Evolutionary conservation across 1,140 invertebrate species (phyloP).

Genomic region (Zaprionus ornatus): DNA sequence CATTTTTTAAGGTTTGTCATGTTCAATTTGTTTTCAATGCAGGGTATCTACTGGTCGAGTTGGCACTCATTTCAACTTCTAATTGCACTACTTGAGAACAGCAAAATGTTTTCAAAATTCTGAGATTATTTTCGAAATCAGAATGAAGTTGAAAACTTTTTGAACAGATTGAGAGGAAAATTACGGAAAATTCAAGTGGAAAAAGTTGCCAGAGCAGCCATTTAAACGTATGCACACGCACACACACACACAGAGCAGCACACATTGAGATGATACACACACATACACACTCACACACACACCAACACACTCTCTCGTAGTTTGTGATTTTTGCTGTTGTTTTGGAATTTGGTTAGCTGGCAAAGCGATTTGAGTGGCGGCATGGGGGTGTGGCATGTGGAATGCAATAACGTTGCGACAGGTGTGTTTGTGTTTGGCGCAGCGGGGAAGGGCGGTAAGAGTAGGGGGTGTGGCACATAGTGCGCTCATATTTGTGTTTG

Average conservation of each 20-base stretch:
- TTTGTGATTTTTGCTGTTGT: neutral
- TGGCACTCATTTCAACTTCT: neutral
- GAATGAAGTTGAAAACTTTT: neutral
- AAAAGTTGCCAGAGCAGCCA: too few species aligned
- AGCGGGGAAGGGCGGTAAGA: neutral
- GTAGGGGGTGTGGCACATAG: neutral
- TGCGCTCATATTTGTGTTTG: slow-evolving; percentile 3
- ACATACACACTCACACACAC: neutral
- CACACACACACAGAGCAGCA: too few species aligned
- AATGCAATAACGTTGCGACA: neutral
- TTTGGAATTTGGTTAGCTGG: neutral
- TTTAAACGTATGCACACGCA: too few species aligned
- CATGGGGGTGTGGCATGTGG: neutral
- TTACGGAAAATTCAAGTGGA: neutral
- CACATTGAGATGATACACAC: neutral
- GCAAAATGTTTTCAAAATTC: too few species aligned
- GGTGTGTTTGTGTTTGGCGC: neutral
- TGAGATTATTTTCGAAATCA: too few species aligned
- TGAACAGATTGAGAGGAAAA: neutral
- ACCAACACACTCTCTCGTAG: neutral
- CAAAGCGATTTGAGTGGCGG: neutral
- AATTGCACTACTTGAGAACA: too few species aligned
- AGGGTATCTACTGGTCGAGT: neutral
- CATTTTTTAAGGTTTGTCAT: neutral
- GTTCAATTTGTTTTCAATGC: neutral